Evolutionary conservation across 2,888 invertebrate species (phyloP).

Genomic region (Eurois occulta): DNA sequence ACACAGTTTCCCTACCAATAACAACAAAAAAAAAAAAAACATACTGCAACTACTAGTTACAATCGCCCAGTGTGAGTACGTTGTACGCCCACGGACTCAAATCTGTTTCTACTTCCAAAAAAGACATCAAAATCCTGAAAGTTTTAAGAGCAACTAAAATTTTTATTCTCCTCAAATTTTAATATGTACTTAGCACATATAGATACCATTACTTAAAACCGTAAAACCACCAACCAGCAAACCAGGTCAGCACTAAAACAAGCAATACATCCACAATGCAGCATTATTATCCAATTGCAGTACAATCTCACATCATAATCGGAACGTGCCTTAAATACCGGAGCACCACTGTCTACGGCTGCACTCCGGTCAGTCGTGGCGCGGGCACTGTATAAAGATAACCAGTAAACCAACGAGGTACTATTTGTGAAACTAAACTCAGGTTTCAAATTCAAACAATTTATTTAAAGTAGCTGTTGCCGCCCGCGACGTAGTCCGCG

Average conservation of each 20-base stretch:
- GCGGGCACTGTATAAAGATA: neutral
- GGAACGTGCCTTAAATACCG: conserved; percentile 51
- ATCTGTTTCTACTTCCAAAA: neutral
- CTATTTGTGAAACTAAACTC: neutral
- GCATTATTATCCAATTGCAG: conserved; percentile 41
- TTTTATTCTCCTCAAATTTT: neutral
- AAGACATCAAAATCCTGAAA: neutral
- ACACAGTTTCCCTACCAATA: too few species aligned
- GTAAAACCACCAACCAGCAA: neutral
- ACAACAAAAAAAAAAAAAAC: too few species aligned
- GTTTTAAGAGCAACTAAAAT: neutral
- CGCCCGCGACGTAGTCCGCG: too few species aligned
- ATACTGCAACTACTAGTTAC: neutral
- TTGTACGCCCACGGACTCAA: neutral
- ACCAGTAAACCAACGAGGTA: neutral
- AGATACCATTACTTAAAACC: neutral
- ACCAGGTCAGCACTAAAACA: conserved; percentile 8
- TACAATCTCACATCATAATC: conserved; percentile 55
- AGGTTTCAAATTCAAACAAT: neutral
- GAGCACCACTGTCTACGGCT: conserved; percentile 12
- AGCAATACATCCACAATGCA: conserved; percentile 19
- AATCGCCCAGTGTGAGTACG: neutral
- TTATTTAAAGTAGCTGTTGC: too few species aligned
- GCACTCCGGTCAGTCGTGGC: conserved; percentile 40
- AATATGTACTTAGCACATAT: neutral